phyloP scores from a whole-genome alignment of 2,888 invertebrate genomes.

The Scaptomyza tumidula region DNA sequence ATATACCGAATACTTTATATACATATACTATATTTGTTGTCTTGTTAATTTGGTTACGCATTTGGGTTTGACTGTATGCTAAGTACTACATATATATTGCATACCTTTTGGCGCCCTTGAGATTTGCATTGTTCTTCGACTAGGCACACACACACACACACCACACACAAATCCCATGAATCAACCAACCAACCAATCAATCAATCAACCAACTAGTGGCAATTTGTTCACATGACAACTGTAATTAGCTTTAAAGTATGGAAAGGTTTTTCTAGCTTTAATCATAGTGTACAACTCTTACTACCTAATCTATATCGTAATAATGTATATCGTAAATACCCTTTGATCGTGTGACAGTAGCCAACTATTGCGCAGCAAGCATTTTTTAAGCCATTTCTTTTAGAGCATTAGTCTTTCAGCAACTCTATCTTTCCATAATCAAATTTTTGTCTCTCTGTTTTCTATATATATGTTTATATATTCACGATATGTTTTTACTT shows the following conservation, averaged over 20 bases:
- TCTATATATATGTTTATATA: conserved; percentile 29
- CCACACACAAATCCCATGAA: conserved; percentile 28
- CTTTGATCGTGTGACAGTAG: conserved; percentile 50
- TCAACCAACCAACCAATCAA: conserved; percentile 39
- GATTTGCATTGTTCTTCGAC: conserved; percentile 67
- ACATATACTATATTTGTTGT: conserved; percentile 69
- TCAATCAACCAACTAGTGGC: conserved; percentile 62
- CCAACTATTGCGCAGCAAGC: conserved; percentile 56
- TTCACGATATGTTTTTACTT: conserved; percentile 36
- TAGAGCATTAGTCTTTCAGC: conserved; percentile 53
- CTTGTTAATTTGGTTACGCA: conserved; percentile 78
- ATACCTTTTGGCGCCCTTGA: conserved; percentile 75
- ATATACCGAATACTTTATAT: conserved; percentile 42
- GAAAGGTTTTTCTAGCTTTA: conserved; percentile 69
- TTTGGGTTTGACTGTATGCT: conserved; percentile 76
- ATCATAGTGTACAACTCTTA: conserved; percentile 59
- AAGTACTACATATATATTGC: conserved; percentile 73
- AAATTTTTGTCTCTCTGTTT: conserved; percentile 28
- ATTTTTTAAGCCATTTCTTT: conserved; percentile 62
- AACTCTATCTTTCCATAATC: conserved; percentile 20
- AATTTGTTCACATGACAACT: conserved; percentile 53
- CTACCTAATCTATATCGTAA: conserved; percentile 51
- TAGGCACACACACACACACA: conserved; percentile 56
- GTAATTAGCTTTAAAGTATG: conserved; percentile 75
- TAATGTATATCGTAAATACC: conserved; percentile 42